Evolutionary conservation across 2,888 invertebrate genomes (phyloP), one percentile per base, ranked within the genome.

Genomic region (Synanthedon formicaeformis): DNA sequence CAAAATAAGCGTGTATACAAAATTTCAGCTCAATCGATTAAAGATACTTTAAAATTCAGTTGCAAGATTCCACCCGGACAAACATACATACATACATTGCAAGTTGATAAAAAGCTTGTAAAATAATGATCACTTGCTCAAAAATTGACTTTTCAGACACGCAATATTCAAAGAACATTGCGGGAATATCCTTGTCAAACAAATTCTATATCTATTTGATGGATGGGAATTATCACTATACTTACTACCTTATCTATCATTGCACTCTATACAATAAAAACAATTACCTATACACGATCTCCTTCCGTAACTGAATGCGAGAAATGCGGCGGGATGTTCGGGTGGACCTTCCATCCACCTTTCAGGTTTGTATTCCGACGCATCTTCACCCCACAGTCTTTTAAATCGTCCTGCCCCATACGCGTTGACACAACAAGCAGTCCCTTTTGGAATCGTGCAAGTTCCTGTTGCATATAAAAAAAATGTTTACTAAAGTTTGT

Each of bases 241-340:
- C 3, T 1, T 48, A 14, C 12, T 6, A 13, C 40, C n/a, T 34
- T 41, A n/a, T 34, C 8, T 8, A 34, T 34, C 34, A 13, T 34
- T 51, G 2, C 5, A 8, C 23, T 23, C 23, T 50, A 18, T 50
- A 53, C 27, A 41, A 53, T 57, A 13, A 2, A 13, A 13, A 12
- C 3, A 3, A 45, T 13, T 58, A 76, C 78, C 78, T 50, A 78
- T 77, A 58, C 78, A 79, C 41, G 74, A 56, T 23, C 78, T 56
- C 52, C 71, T 65, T 0, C 81, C 76, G 13, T 66, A 71, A 52
- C 81, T 80, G 52, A 81, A 81, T 1, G 78, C 66, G 2, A 76
- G 55, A 52, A 75, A 71, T 0, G 65, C 63, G 0, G 67, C 56
- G 0, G 65, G 52, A 18, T 58, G 52, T 2, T 54, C 57, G 1